Percentiles rank a stretch among this genome's conserved stretches.
Evolutionary conservation across 2,797 vertebrate species (phyloP).

Genomic region (Cygnus olor): DNA sequence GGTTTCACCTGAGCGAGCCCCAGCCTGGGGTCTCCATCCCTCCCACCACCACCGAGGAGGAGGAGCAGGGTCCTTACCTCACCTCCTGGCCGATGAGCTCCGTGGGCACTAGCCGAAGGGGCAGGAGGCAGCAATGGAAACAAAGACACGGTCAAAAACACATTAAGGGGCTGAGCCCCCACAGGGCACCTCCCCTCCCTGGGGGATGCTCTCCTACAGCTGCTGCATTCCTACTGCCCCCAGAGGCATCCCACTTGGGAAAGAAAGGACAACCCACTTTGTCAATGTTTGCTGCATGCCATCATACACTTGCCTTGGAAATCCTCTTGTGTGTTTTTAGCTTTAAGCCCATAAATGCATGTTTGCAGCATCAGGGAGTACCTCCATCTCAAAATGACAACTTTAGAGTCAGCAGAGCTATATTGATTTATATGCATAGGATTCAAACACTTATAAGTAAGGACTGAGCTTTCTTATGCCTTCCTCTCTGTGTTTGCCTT

Average conservation of each 20-base stretch:
- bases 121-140: slow-evolving; percentile 39
- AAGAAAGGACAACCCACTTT: background rate
- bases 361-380: background rate
- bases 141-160: background rate
- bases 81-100: slow-evolving; percentile 92
- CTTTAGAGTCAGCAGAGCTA: background rate
- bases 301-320: background rate
- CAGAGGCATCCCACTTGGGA: background rate
- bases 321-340: background rate
- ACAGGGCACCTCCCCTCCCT: accelerated
- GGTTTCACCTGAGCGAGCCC: background rate
- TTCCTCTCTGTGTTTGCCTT: background rate
- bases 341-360: background rate
- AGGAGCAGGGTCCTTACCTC: slow-evolving; percentile 84
- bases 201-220: background rate
- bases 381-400: background rate
- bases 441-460: background rate
- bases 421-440: background rate
- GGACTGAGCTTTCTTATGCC: background rate
- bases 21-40: accelerated
- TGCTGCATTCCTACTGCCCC: background rate
- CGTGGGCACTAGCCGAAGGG: slow-evolving; percentile 80
- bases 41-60: background rate
- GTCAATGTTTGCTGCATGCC: background rate
- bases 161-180: accelerated